Conservation (phyloP, 2,888 invertebrate genomes). For the Drosophila suboccidentalis region DNA sequence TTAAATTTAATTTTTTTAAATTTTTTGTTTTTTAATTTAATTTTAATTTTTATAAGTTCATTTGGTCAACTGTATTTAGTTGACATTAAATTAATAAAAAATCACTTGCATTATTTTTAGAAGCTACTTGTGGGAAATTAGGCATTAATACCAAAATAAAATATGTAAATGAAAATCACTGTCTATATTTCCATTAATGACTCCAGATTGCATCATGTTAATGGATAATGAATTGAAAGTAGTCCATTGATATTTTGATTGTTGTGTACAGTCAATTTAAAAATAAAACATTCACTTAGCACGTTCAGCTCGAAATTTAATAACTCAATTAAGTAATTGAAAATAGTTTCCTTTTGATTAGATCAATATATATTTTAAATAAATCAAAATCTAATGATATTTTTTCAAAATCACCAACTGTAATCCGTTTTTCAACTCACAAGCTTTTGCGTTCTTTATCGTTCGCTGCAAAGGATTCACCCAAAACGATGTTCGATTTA, state of each 20-base stretch:
- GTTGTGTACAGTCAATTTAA: background rate
- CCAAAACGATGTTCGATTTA: conserved; percentile 63
- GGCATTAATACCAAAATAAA: background rate
- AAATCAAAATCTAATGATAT: background rate
- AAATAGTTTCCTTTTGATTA: background rate
- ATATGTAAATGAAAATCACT: no score
- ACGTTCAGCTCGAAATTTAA: background rate
- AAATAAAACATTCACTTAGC: background rate
- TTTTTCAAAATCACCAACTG: conserved; percentile 6
- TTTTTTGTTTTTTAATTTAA: no score
- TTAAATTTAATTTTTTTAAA: no score
- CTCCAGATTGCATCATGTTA: background rate
- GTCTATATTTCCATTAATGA: background rate
- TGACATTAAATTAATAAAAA: no score
- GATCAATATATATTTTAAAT: background rate
- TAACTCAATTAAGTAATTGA: background rate
- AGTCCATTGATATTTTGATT: background rate
- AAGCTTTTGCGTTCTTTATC: conserved; percentile 62
- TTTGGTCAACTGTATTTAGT: no score
- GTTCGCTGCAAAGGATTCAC: conserved; percentile 46
- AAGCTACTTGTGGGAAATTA: background rate
- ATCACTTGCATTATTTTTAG: background rate
- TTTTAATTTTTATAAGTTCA: no score
- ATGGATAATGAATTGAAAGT: no score
- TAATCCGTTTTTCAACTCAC: conserved; percentile 49